Percentiles rank a stretch among this genome's conserved stretches.
phyloP scores from a whole-genome alignment of 2,888 invertebrate genomes.

The Quadroppia sp. region DNA sequence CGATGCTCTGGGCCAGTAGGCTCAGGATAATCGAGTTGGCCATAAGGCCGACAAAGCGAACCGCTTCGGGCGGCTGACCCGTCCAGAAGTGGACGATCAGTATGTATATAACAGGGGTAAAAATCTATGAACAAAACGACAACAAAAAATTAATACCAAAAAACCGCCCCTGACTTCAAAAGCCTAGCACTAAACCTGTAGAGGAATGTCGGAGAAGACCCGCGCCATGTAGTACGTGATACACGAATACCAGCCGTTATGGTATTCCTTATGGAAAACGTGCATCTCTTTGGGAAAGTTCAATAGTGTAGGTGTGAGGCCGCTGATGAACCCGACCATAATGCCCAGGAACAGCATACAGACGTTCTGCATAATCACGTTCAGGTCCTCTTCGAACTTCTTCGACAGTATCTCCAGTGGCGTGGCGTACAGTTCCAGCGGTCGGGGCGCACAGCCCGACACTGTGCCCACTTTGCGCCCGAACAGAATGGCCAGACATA shows the following conservation, averaged over 20 bases:
- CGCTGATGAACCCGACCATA: slow-evolving; percentile 34
- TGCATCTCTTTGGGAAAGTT: slow-evolving; percentile 40
- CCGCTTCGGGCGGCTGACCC: slow-evolving; percentile 6
- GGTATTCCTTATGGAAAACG: slow-evolving; percentile 39
- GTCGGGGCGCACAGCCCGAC: slow-evolving; percentile 35
- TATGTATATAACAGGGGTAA: slow-evolving; percentile 25
- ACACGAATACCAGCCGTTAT: slow-evolving; percentile 42
- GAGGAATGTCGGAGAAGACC: slow-evolving; percentile 19
- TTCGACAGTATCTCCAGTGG: slow-evolving; percentile 4
- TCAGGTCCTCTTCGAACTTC: slow-evolving; percentile 30
- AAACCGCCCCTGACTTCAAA: too few species aligned
- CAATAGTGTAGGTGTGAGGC: slow-evolving; percentile 17
- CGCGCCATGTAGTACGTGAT: slow-evolving; percentile 29
- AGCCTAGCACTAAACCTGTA: slow-evolving; percentile 40
- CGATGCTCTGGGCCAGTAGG: slow-evolving; percentile 30
- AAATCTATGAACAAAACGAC: not conserved
- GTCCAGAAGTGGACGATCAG: not conserved
- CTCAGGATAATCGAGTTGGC: slow-evolving; percentile 29
- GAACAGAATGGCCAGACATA: slow-evolving; percentile 27
- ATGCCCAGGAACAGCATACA: slow-evolving; percentile 37
- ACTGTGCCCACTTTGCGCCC: slow-evolving; percentile 29
- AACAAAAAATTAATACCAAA: not conserved
- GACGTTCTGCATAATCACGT: slow-evolving; percentile 14
- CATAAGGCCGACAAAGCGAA: not conserved
- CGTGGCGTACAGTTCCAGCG: slow-evolving; percentile 27